Percentiles rank a stretch among this genome's conserved stretches.
These are phyloP conservation scores for Oenanthe melanoleuca DNA, from an alignment of 2,113 vertebrate genomes.

Conservation along the genomic window DNA sequence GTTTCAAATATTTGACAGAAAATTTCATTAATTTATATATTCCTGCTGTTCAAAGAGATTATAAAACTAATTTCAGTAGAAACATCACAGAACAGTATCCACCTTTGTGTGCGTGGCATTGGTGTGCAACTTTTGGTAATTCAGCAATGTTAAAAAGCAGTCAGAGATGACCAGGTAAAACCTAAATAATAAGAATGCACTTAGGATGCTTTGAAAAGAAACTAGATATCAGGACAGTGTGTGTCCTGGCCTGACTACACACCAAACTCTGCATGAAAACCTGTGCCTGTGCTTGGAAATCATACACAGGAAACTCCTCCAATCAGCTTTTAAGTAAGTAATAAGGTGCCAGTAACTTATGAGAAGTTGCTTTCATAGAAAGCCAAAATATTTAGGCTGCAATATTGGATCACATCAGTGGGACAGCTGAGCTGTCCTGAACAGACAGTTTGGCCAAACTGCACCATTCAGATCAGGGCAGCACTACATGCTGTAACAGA, in stretches of 20 bases:
- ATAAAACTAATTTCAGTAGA: not conserved
- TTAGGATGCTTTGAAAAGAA: not conserved
- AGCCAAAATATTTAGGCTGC: not conserved
- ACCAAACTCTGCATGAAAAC: not conserved
- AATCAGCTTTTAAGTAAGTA: not conserved
- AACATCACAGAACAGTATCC: not conserved
- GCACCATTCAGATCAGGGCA: not conserved
- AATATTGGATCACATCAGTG: not conserved
- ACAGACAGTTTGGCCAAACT: not conserved
- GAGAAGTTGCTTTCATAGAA: not conserved
- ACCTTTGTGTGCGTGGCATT: fast-evolving
- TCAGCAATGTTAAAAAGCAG: not conserved
- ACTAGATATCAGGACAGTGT: not conserved
- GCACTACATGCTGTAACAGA: not conserved
- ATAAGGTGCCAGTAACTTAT: not conserved
- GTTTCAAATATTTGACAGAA: not conserved
- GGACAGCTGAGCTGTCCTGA: not conserved
- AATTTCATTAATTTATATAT: not conserved
- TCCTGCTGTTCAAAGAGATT: not conserved
- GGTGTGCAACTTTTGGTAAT: not conserved
- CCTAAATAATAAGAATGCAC: not conserved
- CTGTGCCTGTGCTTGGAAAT: not conserved
- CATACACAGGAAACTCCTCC: too few species aligned
- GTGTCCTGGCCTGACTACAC: not conserved
- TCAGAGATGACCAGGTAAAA: not conserved